phyloP scores from a whole-genome alignment of 2,888 invertebrate species.

The Drosophila maculinotata region DNA sequence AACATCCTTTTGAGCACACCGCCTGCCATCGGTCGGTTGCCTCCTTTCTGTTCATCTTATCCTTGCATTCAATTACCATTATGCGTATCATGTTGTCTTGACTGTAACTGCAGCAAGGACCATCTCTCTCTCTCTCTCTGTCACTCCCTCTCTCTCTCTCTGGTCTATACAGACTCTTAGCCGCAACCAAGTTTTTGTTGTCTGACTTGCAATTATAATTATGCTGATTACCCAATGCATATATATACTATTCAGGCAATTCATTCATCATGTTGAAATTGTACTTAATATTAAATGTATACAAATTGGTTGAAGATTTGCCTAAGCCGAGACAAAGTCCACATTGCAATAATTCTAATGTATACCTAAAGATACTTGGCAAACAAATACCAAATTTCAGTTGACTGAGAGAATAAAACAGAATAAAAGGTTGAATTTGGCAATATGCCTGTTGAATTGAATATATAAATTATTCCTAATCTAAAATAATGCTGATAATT shows the following conservation, averaged over 20 bases:
- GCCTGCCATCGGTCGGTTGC: slow-evolving; percentile 10
- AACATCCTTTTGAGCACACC: slow-evolving; percentile 37
- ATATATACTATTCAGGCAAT: slow-evolving; percentile 12
- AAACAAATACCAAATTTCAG: neutral
- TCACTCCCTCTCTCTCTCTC: neutral
- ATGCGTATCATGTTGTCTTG: neutral
- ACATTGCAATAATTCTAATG: slow-evolving; percentile 8
- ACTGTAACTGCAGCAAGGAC: slow-evolving; percentile 9
- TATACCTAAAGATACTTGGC: slow-evolving; percentile 6
- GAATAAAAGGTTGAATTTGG: neutral
- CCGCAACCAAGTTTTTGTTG: slow-evolving; percentile 17
- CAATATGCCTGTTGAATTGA: neutral
- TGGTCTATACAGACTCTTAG: too few species aligned
- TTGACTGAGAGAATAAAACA: neutral
- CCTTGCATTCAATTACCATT: slow-evolving; percentile 35
- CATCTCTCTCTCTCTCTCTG: neutral
- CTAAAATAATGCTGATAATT: too few species aligned
- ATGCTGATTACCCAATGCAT: slow-evolving; percentile 30
- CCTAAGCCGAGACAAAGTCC: slow-evolving; percentile 11
- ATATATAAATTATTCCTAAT: neutral
- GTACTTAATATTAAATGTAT: slow-evolving; percentile 29
- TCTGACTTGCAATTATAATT: slow-evolving; percentile 40
- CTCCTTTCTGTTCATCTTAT: neutral
- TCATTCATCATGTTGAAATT: slow-evolving; percentile 15
- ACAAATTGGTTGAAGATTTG: slow-evolving; percentile 24